Conservation (phyloP, 2,113 vertebrate genomes). For the Engraulis encrasicolus region DNA sequence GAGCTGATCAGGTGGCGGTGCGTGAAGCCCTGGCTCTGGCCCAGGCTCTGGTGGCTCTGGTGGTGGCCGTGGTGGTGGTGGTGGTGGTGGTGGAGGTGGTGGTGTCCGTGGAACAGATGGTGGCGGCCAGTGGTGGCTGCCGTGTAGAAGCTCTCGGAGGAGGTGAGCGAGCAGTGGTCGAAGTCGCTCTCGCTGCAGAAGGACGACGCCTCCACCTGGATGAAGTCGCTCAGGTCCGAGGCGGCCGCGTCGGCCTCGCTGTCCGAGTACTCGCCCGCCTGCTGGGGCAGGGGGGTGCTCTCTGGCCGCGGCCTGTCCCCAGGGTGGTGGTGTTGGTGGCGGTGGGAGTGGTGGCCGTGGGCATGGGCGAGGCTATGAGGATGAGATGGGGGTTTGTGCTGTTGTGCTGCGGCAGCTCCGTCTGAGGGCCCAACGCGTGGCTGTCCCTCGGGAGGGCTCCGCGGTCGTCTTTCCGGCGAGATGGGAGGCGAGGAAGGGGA, state of each 20-base stretch:
- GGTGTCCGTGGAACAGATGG: not conserved
- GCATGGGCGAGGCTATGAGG: conserved; percentile 78
- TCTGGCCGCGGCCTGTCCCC: conserved; percentile 59
- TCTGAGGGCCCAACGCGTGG: conserved; percentile 53
- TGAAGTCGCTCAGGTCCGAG: conserved; percentile 74
- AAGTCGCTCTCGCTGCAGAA: conserved; percentile 97
- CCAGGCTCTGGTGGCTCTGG: conserved; percentile 51
- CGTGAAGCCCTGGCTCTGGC: conserved; percentile 69
- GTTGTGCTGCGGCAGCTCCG: conserved; percentile 61
- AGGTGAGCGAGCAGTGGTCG: conserved; percentile 92
- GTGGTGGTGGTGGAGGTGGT: not conserved
- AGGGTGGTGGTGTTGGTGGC: conserved; percentile 66
- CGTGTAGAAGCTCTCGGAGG: conserved; percentile 87
- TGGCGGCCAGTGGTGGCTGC: conserved; percentile 67
- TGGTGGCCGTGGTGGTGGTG: not conserved
- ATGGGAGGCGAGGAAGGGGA: conserved; percentile 38
- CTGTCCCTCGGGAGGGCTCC: conserved; percentile 70
- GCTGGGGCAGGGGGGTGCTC: conserved; percentile 71
- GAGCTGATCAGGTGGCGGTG: conserved; percentile 82
- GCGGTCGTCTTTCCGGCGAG: conserved; percentile 77
- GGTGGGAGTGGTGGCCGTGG: not conserved
- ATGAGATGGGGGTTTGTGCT: conserved; percentile 62
- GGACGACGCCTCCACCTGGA: conserved; percentile 88
- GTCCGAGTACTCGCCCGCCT: conserved; percentile 82
- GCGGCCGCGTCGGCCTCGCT: conserved; percentile 88